Base-by-base conservation (phyloP, 2,888 invertebrate species). In the Rhaphigaster nebulosa region DNA sequence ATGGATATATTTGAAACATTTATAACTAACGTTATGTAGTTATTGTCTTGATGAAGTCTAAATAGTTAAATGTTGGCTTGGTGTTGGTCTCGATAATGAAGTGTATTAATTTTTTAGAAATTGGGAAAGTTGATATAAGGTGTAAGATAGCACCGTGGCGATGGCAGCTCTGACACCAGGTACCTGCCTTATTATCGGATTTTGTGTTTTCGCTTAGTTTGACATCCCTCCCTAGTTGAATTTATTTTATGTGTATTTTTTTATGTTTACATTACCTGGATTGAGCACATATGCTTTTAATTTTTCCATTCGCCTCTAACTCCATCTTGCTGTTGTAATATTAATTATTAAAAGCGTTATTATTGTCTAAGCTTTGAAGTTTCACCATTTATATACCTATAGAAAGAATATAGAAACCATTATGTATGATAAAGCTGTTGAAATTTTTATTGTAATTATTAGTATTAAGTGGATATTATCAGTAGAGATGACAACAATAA, bases 151-250 rank as follows among this genome's bases (percentile, higher is more conserved):
- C 87, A 60, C 91, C 90, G 20, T 91, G 91, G 91, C 90, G 91
- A 87, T 90, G 90, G 89, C 91, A 91, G 87, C 91, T 87, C 90
- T 91, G 91, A 90, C 80, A 70, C 34, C 60, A 60, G 90, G 89
- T 89, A 89, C 89, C 52, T 45, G 41, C 84, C 84, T 45, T 45
- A n/a, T 45, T 84, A 45, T 84, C 87, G 88, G 91, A 76, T 87
- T 87, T 45, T 91, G 90, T 90, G 90, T 90, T 87, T 87, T 45
- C 88, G 80, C 91, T 90, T 91, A 80, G 54, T 56, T 88, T 88
- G 88, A 88, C 34, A 26, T 54, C 54, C 88, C 34, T 88, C 60
- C 50, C 34, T 88, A 56, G 41, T 54, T 88, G 5, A 54, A 88
- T 50, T 88, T 60, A n/a, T 29, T 88, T 54, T 88, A 34, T 88